A percentile compares a stretch with the other conserved stretches of the same genome.
phyloP scores from a whole-genome alignment of 2,113 vertebrate genomes.

The Coreoperca whiteheadi region DNA sequence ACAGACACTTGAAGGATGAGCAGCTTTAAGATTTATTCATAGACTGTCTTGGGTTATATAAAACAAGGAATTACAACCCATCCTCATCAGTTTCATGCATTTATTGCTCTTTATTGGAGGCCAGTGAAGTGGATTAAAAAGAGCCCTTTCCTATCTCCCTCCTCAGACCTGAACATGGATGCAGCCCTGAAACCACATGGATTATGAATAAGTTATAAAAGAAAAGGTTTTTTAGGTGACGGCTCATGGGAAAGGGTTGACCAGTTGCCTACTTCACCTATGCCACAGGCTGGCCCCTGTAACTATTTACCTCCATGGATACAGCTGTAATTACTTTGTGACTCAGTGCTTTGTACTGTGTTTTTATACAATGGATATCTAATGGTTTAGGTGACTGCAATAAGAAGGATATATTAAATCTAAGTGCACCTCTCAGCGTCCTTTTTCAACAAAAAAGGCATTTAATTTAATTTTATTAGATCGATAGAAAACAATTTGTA shows the following conservation, averaged over 20 bases:
- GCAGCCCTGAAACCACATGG: conserved; percentile 19
- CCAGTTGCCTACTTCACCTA: background rate
- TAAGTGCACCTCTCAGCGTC: background rate
- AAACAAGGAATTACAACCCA: conserved; percentile 1
- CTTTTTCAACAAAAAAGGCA: background rate
- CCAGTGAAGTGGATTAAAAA: conserved; percentile 25
- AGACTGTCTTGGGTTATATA: background rate
- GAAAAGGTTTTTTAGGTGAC: conserved; percentile 6
- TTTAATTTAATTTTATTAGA: background rate
- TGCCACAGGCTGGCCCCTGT: background rate
- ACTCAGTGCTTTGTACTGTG: background rate
- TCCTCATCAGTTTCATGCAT: conserved; percentile 20
- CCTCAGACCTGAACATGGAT: background rate
- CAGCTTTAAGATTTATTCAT: background rate
- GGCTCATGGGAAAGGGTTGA: conserved; percentile 8
- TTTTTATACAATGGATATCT: background rate
- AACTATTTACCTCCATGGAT: conserved; percentile 20
- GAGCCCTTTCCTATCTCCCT: background rate
- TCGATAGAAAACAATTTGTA: background rate
- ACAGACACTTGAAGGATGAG: background rate
- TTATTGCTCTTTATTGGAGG: conserved; percentile 22
- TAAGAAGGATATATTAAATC: background rate
- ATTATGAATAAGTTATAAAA: conserved; percentile 40
- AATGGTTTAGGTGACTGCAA: background rate
- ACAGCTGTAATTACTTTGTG: conserved; percentile 12